Percentiles rank a stretch among this genome's conserved stretches.
These are phyloP conservation scores for Brachyistius frenatus DNA, from an alignment of 2,113 vertebrate genomes.

Conservation along the genomic window DNA sequence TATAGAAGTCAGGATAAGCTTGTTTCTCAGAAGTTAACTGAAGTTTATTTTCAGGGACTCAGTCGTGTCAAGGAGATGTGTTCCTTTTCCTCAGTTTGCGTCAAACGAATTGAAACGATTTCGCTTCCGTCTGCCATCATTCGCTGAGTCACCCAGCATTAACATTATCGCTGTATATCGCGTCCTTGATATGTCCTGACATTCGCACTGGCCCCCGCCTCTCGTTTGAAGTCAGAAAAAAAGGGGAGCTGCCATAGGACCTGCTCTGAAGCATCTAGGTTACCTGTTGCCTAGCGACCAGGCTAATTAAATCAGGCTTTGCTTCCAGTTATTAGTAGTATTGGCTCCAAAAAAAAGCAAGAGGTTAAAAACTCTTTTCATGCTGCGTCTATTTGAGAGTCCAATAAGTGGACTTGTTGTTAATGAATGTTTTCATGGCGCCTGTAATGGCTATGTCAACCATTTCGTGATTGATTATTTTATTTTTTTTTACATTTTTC, in stretches of 20 bases:
- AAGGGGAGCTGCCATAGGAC: slow-evolving; percentile 7
- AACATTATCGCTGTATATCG: not conserved
- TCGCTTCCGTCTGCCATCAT: not conserved
- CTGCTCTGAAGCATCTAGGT: slow-evolving; percentile 59
- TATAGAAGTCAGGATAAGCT: too few relatives aligned
- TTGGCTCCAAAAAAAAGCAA: slow-evolving; percentile 14
- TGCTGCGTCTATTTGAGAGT: slow-evolving; percentile 24
- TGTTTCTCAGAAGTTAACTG: too few relatives aligned
- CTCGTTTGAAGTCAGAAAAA: slow-evolving; percentile 43
- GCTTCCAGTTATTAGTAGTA: slow-evolving; percentile 47
- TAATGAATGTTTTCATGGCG: slow-evolving; percentile 20
- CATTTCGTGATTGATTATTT: slow-evolving; percentile 20
- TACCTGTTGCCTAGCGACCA: slow-evolving; percentile 76
- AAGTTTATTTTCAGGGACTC: too few relatives aligned
- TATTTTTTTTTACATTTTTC: not conserved
- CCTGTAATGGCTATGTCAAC: slow-evolving; percentile 3
- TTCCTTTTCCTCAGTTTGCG: not conserved
- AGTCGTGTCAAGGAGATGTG: too few relatives aligned
- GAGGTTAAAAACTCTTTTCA: slow-evolving; percentile 18
- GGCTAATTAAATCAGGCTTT: slow-evolving; percentile 59
- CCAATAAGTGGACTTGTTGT: slow-evolving; percentile 21
- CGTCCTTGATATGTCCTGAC: slow-evolving; percentile 14
- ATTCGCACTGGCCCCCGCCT: not conserved
- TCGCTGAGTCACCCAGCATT: not conserved
- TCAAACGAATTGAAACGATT: not conserved